Evolutionary conservation across 1,140 invertebrate genomes (phyloP), one percentile per base, ranked within the genome.

Genomic region (Aphis craccivora): DNA sequence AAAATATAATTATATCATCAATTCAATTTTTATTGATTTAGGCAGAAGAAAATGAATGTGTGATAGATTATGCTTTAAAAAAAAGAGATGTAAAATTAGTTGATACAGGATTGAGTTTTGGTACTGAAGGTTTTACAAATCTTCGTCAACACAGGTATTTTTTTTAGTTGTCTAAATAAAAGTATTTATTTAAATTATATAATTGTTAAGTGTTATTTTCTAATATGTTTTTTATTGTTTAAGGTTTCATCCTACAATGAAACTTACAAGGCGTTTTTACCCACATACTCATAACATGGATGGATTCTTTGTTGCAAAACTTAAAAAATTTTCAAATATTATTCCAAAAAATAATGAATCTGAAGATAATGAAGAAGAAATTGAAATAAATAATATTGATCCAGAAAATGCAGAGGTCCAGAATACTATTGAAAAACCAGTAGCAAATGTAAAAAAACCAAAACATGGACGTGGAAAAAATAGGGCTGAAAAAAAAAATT

Each of bases 271-370:
- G 95, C 96, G 99, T 94, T 99, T 99, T 96, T 99, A 99, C 96
- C 99, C 99, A 8, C 99, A 99, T 95, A 97, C 97, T 30, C 98
- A 99, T 95, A 99, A 99, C 95, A 98, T 99, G 97, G 99, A 99
- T 96, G 99, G 99, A 53, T 99, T 99, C 95, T 99, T 98, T 96
- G 99, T 99, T 25, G 99, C 99, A 9, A 99, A 99, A 96, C 95
- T 99, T 0, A 99, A 99, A 95, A 99, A 99, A 95, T 98, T 99
- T 95, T 98, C 98, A 1, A 98, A 99, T 96, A 94, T 94, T 35
- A 94, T 94, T 91, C 94, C 93, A 20, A 94, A 94, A 93, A 76
- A 53, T 45, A 89, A 94, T 43, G 76, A 94, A 22, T 81, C 93
- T 22, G 93, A 94, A 40, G 51, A 94, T 30, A 88, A 84, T 60